A percentile compares a stretch with the other conserved stretches of the same genome.
phyloP scores from a whole-genome alignment of 2,113 vertebrate genomes.

The Myotis brandtii region DNA sequence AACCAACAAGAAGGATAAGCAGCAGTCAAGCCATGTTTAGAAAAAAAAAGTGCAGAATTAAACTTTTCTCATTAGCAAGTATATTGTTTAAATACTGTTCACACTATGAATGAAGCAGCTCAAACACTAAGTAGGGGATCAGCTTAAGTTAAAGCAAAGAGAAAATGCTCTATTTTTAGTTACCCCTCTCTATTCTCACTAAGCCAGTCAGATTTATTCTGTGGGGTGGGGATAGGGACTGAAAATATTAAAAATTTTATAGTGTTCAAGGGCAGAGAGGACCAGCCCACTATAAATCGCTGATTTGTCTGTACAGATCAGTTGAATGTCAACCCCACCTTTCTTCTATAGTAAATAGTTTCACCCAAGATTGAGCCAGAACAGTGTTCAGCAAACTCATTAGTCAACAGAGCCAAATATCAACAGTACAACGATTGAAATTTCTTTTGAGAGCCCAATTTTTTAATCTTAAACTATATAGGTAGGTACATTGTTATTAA shows the following conservation, averaged over 20 bases:
- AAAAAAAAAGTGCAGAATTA: not conserved
- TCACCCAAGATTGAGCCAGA: conserved; percentile 4
- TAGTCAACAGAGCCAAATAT: too few relatives aligned
- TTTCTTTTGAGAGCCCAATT: too few relatives aligned
- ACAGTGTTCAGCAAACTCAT: not conserved
- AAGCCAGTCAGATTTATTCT: not conserved
- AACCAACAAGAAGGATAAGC: not conserved
- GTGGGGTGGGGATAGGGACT: too few relatives aligned
- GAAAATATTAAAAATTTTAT: not conserved
- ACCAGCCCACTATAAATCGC: not conserved
- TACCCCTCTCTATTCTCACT: not conserved
- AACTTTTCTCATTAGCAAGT: not conserved
- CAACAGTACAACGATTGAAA: too few relatives aligned
- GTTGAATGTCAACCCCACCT: not conserved
- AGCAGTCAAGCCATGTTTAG: not conserved
- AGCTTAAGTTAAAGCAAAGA: not conserved
- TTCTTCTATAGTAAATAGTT: conserved; percentile 26
- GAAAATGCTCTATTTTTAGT: conserved; percentile 15
- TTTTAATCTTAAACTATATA: too few relatives aligned
- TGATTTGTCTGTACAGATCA: not conserved
- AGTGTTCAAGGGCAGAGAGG: not conserved
- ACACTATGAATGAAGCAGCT: not conserved
- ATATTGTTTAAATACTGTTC: not conserved
- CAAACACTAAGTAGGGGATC: not conserved
- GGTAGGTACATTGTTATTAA: too few relatives aligned